Conservation (phyloP, 2,113 vertebrate species). For the Proterorhinus semilunaris region DNA sequence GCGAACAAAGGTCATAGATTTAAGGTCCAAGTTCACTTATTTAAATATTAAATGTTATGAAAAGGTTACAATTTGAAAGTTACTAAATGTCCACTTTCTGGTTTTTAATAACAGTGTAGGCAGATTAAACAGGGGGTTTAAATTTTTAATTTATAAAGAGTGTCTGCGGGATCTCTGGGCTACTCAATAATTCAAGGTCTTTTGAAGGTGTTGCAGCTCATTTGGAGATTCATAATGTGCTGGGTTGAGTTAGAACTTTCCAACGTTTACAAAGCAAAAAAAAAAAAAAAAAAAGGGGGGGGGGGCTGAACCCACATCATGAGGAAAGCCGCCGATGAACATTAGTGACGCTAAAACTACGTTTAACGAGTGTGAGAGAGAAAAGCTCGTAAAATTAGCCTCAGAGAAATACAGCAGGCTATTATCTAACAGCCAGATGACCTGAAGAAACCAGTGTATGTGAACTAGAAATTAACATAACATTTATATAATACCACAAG, state of each 20-base stretch:
- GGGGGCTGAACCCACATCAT: neutral
- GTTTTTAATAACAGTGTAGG: slow-evolving; percentile 61
- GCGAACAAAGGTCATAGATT: slow-evolving; percentile 53
- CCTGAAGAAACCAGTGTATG: neutral
- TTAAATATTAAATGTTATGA: slow-evolving; percentile 62
- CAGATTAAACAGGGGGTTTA: slow-evolving; percentile 66
- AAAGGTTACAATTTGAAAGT: slow-evolving; percentile 59
- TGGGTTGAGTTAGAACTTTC: slow-evolving; percentile 22
- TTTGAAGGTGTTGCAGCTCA: slow-evolving; percentile 61
- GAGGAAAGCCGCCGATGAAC: neutral
- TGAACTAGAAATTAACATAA: neutral
- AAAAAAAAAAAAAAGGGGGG: no score
- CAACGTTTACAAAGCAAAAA: neutral
- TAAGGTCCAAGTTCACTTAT: slow-evolving; percentile 55
- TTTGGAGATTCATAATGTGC: slow-evolving; percentile 53
- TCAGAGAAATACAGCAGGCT: neutral
- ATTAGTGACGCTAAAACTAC: slow-evolving; percentile 5
- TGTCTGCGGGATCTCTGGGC: slow-evolving; percentile 54
- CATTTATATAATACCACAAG: neutral
- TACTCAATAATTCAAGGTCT: slow-evolving; percentile 68
- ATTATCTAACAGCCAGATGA: neutral
- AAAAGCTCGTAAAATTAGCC: neutral
- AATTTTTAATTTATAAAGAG: slow-evolving; percentile 62
- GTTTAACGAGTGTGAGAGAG: slow-evolving; percentile 9
- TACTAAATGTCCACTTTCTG: slow-evolving; percentile 57